Percentiles rank a stretch among this genome's conserved stretches.
Evolutionary conservation across 2,797 vertebrate species (phyloP).

Genomic region (Oreortyx pictus): DNA sequence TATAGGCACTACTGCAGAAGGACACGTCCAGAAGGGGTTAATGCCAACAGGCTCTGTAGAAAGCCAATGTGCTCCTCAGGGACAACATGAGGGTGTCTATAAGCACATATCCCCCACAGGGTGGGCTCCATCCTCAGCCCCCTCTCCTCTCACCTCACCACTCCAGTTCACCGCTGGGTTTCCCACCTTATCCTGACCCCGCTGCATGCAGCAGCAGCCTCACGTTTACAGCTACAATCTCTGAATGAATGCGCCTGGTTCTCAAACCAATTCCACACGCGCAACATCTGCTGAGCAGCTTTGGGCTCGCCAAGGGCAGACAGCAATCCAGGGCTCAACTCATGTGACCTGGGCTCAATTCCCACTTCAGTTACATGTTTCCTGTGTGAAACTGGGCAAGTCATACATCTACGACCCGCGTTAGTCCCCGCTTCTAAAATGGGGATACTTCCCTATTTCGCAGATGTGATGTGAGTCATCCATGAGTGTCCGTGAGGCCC

Average conservation of each 20-base stretch:
- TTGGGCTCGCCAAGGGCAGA: rapidly evolving
- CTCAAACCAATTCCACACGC: not conserved
- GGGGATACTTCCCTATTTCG: not conserved
- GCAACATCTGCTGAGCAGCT: not conserved
- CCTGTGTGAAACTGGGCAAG: conserved; percentile 16
- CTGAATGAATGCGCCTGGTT: rapidly evolving
- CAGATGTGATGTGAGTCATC: conserved; percentile 52
- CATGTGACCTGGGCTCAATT: not conserved
- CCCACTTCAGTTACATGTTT: conserved; percentile 16
- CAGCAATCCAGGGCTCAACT: not conserved
- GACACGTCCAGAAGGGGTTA: not conserved
- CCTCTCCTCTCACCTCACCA: not conserved
- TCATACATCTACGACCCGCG: rapidly evolving
- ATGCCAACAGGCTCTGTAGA: not conserved
- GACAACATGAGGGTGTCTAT: rapidly evolving
- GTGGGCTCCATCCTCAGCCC: rapidly evolving
- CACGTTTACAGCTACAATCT: not conserved
- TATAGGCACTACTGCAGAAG: not conserved
- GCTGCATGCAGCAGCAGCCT: not conserved
- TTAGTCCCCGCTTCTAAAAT: not conserved
- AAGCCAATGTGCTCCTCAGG: too few relatives aligned
- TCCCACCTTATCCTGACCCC: rapidly evolving
- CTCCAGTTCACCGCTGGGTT: too few relatives aligned
- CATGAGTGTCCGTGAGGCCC: not conserved
- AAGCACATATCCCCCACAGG: rapidly evolving